Percentiles rank a stretch among this genome's conserved stretches.
Conservation (phyloP, 2,113 vertebrate genomes). For the Vulpes vulpes region DNA sequence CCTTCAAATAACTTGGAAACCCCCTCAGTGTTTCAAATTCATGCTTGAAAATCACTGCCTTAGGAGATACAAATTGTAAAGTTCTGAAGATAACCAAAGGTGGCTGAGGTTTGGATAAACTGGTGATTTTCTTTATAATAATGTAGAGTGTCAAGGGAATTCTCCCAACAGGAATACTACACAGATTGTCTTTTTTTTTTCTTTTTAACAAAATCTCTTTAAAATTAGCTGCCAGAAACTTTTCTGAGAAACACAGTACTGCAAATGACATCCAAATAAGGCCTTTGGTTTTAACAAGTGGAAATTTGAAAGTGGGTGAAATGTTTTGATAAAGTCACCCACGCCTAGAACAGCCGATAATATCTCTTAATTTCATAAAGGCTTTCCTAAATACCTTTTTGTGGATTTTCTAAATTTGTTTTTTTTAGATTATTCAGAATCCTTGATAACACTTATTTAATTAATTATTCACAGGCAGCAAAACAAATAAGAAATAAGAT, state of each 20-base stretch:
- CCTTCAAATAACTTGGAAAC: slow-evolving; percentile 27
- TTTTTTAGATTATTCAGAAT: background rate
- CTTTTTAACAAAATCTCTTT: slow-evolving; percentile 53
- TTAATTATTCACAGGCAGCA: slow-evolving; percentile 42
- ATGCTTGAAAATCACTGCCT: slow-evolving; percentile 46
- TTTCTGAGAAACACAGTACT: slow-evolving; percentile 32
- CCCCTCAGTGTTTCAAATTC: background rate
- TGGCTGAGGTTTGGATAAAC: background rate
- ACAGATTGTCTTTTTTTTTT: background rate
- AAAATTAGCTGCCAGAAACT: slow-evolving; percentile 56
- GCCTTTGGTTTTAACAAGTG: slow-evolving; percentile 43
- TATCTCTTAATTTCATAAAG: slow-evolving; percentile 64
- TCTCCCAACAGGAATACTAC: background rate
- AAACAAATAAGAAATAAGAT: slow-evolving; percentile 2
- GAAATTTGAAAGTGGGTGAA: slow-evolving; percentile 57
- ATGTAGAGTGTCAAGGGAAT: background rate
- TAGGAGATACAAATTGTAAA: slow-evolving; percentile 27
- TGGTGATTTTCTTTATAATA: slow-evolving; percentile 1
- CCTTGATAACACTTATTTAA: background rate
- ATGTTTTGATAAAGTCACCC: slow-evolving; percentile 65
- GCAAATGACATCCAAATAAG: slow-evolving; percentile 59
- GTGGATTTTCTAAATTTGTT: background rate
- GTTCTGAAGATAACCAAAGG: background rate
- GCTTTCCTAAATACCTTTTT: background rate
- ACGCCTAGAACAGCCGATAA: background rate